Conservation (phyloP, 2,113 vertebrate species). For the Alectura lathami region DNA sequence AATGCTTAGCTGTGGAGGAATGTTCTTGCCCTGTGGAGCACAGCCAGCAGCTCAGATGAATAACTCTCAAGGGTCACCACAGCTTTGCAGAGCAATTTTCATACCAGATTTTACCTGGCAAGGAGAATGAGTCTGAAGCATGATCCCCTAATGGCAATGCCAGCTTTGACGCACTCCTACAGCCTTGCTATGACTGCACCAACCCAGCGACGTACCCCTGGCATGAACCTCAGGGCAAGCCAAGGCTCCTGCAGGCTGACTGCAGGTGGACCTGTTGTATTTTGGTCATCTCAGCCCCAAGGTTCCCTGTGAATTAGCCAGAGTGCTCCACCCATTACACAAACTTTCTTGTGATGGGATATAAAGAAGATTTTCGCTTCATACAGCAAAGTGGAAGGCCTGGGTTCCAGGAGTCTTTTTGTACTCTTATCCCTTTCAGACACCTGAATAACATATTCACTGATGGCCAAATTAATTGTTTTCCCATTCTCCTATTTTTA, state of each 20-base stretch:
- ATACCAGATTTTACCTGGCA: not conserved
- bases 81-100: conserved; percentile 26
- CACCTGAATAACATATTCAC: not conserved
- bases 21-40: not conserved
- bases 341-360: not conserved
- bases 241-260: not conserved
- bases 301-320: not conserved
- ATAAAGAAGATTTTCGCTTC: not conserved
- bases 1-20: conserved; percentile 8
- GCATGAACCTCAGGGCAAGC: not conserved
- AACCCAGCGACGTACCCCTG: accelerated
- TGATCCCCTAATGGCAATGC: not conserved
- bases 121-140: not conserved
- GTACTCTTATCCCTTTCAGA: not conserved
- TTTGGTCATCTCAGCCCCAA: not conserved
- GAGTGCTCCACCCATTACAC: not conserved
- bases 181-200: not conserved
- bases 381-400: not conserved
- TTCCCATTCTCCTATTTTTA: not conserved
- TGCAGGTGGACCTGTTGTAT: not conserved
- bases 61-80: conserved; percentile 15
- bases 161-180: not conserved
- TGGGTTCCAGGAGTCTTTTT: not conserved
- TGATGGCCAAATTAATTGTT: not conserved
- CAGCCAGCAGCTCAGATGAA: conserved; percentile 32